Conservation (phyloP, 2,113 vertebrate species). For the Podarcis cretensis region DNA sequence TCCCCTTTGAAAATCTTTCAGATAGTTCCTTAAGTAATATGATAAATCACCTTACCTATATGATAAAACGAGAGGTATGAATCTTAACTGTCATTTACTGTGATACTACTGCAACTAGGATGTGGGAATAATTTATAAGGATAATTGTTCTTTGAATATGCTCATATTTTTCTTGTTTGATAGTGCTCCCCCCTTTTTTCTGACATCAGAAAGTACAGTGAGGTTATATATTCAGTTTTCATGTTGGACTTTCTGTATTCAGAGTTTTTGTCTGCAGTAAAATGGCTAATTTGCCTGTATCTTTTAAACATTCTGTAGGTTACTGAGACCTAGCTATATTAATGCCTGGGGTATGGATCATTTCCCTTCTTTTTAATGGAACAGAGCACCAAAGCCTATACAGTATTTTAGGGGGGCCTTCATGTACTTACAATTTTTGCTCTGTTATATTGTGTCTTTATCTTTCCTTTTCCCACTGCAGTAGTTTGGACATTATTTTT, state of each 20-base stretch:
- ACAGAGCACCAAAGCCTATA: not conserved
- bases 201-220: not conserved
- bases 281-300: conserved; percentile 1
- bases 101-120: not conserved
- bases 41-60: not conserved
- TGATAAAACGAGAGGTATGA: not conserved
- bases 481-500: not conserved
- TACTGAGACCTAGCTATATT: not conserved
- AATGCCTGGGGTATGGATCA: not conserved
- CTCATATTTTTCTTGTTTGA: not conserved
- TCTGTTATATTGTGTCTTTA: not conserved
- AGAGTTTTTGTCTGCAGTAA: conserved; percentile 46
- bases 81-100: too few relatives aligned
- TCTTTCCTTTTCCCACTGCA: not conserved
- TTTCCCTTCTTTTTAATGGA: not conserved
- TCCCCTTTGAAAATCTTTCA: not conserved
- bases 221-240: conserved; percentile 48
- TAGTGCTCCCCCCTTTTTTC: not conserved
- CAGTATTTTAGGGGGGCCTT: not conserved
- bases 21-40: not conserved
- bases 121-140: not conserved
- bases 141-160: not conserved
- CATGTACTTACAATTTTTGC: not conserved
- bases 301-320: not conserved
- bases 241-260: conserved; percentile 15